Conservation (phyloP, 1,140 invertebrate genomes). For the Idris sp. region DNA sequence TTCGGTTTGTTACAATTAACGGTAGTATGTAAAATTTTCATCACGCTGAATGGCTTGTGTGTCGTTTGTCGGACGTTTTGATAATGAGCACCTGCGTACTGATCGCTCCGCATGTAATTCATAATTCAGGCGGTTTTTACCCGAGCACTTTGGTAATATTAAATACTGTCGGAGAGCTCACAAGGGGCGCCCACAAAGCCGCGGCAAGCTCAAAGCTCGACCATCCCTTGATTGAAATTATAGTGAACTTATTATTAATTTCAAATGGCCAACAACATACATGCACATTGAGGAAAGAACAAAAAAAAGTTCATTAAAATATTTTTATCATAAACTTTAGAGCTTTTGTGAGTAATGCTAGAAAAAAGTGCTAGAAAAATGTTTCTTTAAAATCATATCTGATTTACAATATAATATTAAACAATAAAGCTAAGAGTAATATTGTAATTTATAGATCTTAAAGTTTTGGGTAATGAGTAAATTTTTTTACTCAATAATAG, state of each 20-base stretch:
- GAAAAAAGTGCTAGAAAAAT: too few species aligned
- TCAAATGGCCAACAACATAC: constrained; percentile 25
- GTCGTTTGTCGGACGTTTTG: constrained; percentile 38
- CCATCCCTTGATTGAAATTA: constrained; percentile 56
- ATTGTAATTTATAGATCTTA: too few species aligned
- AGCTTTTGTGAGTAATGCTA: too few species aligned
- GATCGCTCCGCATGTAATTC: constrained; percentile 60
- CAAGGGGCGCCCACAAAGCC: constrained; percentile 70
- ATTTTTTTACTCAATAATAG: too few species aligned
- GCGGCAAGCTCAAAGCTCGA: constrained; percentile 70
- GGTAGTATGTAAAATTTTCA: constrained; percentile 11
- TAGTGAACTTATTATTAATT: constrained; percentile 52
- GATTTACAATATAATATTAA: too few species aligned
- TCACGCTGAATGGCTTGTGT: constrained; percentile 25
- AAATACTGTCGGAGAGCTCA: constrained; percentile 66
- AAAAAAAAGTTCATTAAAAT: too few species aligned
- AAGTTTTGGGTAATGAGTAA: too few species aligned
- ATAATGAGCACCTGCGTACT: constrained; percentile 59
- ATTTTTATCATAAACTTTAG: too few species aligned
- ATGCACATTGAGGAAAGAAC: constrained; percentile 4
- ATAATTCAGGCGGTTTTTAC: constrained; percentile 72
- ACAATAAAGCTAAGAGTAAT: too few species aligned
- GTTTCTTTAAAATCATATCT: too few species aligned
- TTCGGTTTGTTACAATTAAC: too few species aligned
- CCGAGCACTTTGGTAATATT: constrained; percentile 73